phyloP scores from a whole-genome alignment of 2,888 invertebrate species.

The Camponotus fellah region DNA sequence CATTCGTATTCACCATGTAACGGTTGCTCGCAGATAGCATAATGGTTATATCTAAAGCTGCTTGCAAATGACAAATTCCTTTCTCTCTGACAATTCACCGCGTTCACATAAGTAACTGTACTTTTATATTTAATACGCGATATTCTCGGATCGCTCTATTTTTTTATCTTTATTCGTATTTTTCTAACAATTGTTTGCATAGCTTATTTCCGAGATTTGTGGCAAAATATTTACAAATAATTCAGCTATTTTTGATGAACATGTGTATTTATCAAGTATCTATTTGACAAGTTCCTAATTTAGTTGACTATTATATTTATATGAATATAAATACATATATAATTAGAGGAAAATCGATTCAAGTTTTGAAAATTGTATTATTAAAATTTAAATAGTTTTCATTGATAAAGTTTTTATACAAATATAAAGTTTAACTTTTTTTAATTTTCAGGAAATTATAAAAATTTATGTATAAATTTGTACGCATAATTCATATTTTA shows the following conservation, averaged over 20 bases:
- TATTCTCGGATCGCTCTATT: neutral
- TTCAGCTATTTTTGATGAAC: slow-evolving; percentile 1
- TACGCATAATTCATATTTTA: neutral
- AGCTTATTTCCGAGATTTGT: neutral
- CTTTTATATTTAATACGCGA: neutral
- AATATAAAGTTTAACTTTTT: too few relatives aligned
- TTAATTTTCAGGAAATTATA: too few relatives aligned
- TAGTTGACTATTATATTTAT: neutral
- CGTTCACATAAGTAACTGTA: neutral
- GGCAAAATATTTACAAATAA: neutral
- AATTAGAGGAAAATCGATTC: neutral
- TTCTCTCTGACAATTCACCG: slow-evolving; percentile 55
- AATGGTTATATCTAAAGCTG: slow-evolving; percentile 64
- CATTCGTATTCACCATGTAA: slow-evolving; percentile 70
- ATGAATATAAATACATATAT: neutral
- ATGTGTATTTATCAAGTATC: neutral
- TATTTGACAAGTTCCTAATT: neutral
- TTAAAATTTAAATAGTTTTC: neutral
- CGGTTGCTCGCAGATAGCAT: slow-evolving; percentile 63
- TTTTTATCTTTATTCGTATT: neutral
- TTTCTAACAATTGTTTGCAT: neutral
- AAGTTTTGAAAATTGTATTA: neutral
- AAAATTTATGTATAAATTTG: neutral
- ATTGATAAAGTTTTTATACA: neutral
- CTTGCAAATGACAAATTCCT: slow-evolving; percentile 70